These are phyloP conservation scores for Pollenia angustigena DNA, from an alignment of 2,888 invertebrate genomes.

Conservation along the genomic window DNA sequence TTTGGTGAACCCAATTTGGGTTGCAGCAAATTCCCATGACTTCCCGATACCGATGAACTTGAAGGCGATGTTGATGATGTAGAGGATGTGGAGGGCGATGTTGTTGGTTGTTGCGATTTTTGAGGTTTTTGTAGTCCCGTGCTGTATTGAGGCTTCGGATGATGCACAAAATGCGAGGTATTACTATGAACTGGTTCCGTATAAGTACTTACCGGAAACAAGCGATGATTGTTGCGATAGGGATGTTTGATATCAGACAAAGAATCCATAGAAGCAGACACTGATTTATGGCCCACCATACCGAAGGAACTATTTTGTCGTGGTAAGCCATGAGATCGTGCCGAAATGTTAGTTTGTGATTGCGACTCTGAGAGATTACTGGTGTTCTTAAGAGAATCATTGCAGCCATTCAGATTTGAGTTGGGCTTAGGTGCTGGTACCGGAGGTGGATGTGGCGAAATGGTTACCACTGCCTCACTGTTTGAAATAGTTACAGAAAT, in stretches of 20 bases:
- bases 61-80: slow-evolving; percentile 31
- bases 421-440: slow-evolving; percentile 73
- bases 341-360: slow-evolving; percentile 75
- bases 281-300: slow-evolving; percentile 63
- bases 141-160: slow-evolving; percentile 82
- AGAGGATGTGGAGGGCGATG: slow-evolving; percentile 4
- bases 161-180: slow-evolving; percentile 81
- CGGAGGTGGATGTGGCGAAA: slow-evolving; percentile 77
- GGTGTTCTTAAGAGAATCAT: slow-evolving; percentile 23
- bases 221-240: slow-evolving; percentile 85
- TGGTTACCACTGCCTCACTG: slow-evolving; percentile 78
- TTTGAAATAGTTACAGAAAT: slow-evolving; percentile 81
- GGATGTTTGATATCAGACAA: slow-evolving; percentile 76
- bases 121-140: slow-evolving; percentile 79
- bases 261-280: slow-evolving; percentile 68
- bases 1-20: slow-evolving; percentile 79
- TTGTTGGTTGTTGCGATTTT: slow-evolving; percentile 49
- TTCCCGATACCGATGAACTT: slow-evolving; percentile 30
- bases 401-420: slow-evolving; percentile 38
- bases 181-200: slow-evolving; percentile 85
- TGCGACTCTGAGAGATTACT: slow-evolving; percentile 67
- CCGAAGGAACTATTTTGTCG: slow-evolving; percentile 59
- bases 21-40: slow-evolving; percentile 52
- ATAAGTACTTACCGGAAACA: slow-evolving; percentile 89
- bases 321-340: slow-evolving; percentile 66